phyloP scores from a whole-genome alignment of 2,888 invertebrate species.

The Epistrophella euchroma region DNA sequence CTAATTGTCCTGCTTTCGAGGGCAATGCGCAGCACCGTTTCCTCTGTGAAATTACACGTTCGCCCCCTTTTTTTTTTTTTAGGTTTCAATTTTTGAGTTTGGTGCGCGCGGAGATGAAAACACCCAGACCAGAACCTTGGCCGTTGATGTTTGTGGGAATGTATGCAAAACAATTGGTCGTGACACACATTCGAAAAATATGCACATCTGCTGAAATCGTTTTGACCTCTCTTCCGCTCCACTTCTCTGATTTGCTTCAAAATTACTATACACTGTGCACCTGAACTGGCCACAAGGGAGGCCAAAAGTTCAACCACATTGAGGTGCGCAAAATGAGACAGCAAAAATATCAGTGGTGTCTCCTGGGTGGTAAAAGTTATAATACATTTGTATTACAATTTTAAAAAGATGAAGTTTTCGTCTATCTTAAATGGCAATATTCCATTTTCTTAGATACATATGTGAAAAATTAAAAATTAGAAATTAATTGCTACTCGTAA shows the following conservation, averaged over 20 bases:
- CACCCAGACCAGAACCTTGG: conserved; percentile 23
- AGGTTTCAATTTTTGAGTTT: background rate
- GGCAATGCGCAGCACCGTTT: conserved; percentile 67
- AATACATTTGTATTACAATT: background rate
- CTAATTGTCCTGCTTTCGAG: conserved; percentile 65
- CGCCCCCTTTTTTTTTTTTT: conserved; percentile 34
- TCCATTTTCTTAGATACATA: too few relatives aligned
- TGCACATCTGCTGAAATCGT: conserved; percentile 68
- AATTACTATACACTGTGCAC: conserved; percentile 32
- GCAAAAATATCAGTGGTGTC: background rate
- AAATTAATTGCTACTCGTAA: too few relatives aligned
- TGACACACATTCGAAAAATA: conserved; percentile 70
- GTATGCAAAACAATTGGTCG: conserved; percentile 61
- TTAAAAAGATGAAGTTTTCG: background rate
- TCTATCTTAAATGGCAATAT: too few relatives aligned
- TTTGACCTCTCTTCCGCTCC: conserved; percentile 58
- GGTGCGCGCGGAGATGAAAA: background rate
- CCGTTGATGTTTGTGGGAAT: conserved; percentile 55
- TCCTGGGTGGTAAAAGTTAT: background rate
- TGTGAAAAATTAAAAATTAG: too few relatives aligned
- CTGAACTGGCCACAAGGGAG: conserved; percentile 37
- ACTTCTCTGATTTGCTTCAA: conserved; percentile 53
- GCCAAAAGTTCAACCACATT: conserved; percentile 64
- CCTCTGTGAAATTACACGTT: conserved; percentile 73
- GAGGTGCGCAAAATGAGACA: background rate